These are phyloP conservation scores for Dicyrtoma fusca DNA, from an alignment of 2,888 invertebrate genomes.

Conservation along the genomic window DNA sequence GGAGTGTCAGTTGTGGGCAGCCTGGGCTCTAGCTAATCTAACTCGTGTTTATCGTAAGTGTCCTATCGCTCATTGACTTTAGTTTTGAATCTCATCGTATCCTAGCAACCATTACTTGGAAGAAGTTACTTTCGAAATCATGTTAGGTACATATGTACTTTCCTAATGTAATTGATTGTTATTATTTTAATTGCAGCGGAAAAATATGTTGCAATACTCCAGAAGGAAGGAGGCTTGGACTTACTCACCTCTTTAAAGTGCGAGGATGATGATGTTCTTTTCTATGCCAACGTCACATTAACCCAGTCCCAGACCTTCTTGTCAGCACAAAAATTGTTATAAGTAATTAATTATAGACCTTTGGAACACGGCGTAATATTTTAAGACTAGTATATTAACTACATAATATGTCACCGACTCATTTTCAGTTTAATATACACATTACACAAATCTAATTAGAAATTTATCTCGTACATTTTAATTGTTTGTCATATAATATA, in stretches of 20 bases:
- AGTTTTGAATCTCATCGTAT: too few species aligned
- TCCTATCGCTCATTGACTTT: background rate
- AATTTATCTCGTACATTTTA: too few species aligned
- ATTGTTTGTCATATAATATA: too few species aligned
- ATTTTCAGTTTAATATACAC: background rate
- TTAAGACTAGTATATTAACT: background rate
- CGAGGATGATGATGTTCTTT: constrained; percentile 21
- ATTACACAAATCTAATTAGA: background rate
- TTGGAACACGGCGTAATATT: background rate
- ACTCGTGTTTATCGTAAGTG: constrained; percentile 88
- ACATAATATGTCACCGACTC: background rate
- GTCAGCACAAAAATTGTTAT: constrained; percentile 1
- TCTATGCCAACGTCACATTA: constrained; percentile 7
- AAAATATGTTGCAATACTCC: constrained; percentile 88
- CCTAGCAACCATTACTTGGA: too few species aligned
- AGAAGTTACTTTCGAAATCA: too few species aligned
- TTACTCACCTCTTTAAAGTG: constrained; percentile 63
- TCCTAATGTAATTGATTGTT: background rate
- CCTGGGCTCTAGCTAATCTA: constrained; percentile 95
- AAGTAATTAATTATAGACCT: too few species aligned
- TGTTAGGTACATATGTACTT: too few species aligned
- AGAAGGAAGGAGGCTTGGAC: constrained; percentile 80
- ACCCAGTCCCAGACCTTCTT: constrained; percentile 26
- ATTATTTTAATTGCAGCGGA: constrained; percentile 68
- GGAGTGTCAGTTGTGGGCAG: constrained; percentile 94